phyloP scores from a whole-genome alignment of 23 tunicate species.

The Botrylloides violaceus region DNA sequence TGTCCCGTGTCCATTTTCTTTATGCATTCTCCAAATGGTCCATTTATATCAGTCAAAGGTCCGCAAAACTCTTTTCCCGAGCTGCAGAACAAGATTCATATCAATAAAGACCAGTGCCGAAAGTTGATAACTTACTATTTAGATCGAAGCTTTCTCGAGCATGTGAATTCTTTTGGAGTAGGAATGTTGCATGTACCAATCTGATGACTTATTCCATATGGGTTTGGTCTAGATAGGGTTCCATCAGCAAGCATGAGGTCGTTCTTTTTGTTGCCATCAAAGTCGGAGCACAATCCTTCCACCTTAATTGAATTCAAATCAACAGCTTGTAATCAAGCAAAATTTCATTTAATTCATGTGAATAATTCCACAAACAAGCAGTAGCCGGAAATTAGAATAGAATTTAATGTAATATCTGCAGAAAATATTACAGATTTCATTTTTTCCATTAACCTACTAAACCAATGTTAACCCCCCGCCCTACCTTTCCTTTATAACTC shows the following conservation, averaged over 20 bases:
- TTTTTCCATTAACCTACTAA: not conserved
- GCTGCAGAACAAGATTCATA: too few species aligned
- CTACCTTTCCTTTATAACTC: slow-evolving; percentile 40
- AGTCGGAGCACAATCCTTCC: slow-evolving; percentile 38
- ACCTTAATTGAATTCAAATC: too few species aligned
- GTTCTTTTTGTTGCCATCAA: slow-evolving; percentile 20
- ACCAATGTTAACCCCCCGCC: too few species aligned
- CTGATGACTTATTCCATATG: slow-evolving; percentile 42
- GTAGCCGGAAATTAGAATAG: too few species aligned
- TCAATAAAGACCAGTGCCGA: too few species aligned
- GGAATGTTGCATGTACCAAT: slow-evolving; percentile 30
- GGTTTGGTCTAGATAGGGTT: slow-evolving; percentile 24
- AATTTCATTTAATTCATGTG: too few species aligned
- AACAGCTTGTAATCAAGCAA: too few species aligned
- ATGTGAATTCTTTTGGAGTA: slow-evolving; percentile 22
- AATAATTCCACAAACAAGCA: too few species aligned
- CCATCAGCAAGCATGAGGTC: slow-evolving; percentile 40
- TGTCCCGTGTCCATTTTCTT: slow-evolving; percentile 26
- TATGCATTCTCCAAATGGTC: slow-evolving; percentile 42
- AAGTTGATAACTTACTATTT: not conserved
- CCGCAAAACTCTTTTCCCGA: slow-evolving; percentile 43
- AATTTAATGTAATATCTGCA: too few species aligned
- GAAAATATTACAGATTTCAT: too few species aligned
- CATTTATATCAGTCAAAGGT: slow-evolving; percentile 15
- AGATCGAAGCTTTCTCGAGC: slow-evolving; percentile 8